These are phyloP conservation scores for Chionomys nivalis DNA, from an alignment of 2,113 vertebrate species.

Conservation along the genomic window DNA sequence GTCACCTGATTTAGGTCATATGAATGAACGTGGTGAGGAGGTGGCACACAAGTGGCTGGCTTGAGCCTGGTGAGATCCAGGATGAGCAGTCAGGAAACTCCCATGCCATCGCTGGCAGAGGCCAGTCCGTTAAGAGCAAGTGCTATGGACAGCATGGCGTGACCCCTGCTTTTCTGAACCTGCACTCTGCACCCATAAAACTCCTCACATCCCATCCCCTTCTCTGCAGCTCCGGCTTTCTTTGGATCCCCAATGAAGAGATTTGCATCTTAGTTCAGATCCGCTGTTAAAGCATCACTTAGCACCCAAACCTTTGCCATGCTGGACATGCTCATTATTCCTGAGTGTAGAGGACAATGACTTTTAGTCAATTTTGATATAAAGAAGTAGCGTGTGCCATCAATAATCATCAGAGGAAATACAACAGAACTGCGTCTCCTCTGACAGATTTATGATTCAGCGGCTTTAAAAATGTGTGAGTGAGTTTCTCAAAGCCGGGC, in stretches of 20 bases:
- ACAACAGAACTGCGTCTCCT: not conserved
- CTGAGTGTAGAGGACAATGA: not conserved
- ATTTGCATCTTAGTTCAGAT: not conserved
- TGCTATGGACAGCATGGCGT: not conserved
- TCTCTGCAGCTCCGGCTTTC: not conserved
- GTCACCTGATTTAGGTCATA: not conserved
- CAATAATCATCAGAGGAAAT: not conserved
- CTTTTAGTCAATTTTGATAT: not conserved
- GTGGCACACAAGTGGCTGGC: not conserved
- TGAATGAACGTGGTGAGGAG: not conserved
- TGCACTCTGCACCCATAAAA: not conserved
- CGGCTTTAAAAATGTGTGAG: not conserved
- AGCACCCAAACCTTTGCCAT: not conserved
- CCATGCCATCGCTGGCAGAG: not conserved
- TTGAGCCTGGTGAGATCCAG: not conserved
- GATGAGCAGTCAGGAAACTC: not conserved
- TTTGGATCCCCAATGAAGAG: not conserved
- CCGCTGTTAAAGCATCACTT: not conserved
- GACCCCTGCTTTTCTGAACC: not conserved
- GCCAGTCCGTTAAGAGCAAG: not conserved
- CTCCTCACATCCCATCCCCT: accelerated
- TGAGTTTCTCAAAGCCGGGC: not conserved
- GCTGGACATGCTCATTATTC: not conserved
- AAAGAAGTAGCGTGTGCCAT: not conserved
- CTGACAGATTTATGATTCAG: not conserved